Evolutionary conservation across 1,140 invertebrate species (phyloP).

Genomic region (Akabosia matsudoensis): DNA sequence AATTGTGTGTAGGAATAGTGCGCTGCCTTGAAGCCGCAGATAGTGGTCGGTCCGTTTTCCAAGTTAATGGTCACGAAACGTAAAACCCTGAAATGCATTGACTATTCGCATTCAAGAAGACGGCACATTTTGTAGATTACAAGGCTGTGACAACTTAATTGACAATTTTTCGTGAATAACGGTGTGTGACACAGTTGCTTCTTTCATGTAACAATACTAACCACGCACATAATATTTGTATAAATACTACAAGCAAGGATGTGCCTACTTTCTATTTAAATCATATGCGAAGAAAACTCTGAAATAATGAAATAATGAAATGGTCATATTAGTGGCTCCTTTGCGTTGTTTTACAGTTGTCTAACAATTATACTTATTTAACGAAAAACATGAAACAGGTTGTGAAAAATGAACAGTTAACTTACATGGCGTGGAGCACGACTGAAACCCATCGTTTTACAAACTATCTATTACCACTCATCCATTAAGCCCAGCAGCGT

Average conservation of each 20-base stretch:
- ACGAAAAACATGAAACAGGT: not conserved
- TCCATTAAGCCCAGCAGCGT: not conserved
- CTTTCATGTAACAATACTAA: not conserved
- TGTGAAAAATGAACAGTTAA: not conserved
- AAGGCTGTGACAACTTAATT: conserved; percentile 4
- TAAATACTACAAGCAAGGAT: not conserved
- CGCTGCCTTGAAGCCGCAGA: too few species aligned
- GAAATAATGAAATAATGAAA: not conserved
- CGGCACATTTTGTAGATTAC: not conserved
- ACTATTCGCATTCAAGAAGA: not conserved
- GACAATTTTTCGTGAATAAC: conserved; percentile 16
- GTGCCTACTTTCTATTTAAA: too few species aligned
- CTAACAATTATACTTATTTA: not conserved
- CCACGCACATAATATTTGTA: not conserved
- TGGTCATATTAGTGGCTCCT: not conserved
- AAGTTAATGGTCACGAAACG: conserved; percentile 1
- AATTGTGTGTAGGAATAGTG: too few species aligned
- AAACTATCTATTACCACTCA: not conserved
- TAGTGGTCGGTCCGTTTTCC: too few species aligned
- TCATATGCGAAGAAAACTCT: too few species aligned
- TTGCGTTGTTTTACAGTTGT: not conserved
- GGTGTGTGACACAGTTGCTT: not conserved
- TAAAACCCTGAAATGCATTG: not conserved
- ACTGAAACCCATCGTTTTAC: not conserved
- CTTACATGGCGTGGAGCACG: too few species aligned